These are phyloP conservation scores for Coreoperca whiteheadi DNA, from an alignment of 2,113 vertebrate species.

Conservation along the genomic window DNA sequence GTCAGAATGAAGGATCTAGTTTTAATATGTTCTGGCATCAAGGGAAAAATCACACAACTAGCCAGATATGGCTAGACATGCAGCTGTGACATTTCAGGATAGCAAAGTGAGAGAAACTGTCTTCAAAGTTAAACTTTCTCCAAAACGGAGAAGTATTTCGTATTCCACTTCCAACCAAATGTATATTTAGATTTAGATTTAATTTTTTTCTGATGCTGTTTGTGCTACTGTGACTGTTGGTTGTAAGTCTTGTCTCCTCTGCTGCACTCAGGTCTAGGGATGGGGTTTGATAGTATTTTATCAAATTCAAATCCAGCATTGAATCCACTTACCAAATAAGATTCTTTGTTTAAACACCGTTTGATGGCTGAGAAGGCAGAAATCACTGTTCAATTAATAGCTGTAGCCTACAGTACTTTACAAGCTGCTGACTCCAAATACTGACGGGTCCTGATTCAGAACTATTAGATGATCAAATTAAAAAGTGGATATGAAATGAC, in stretches of 20 bases:
- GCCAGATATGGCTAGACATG: not conserved
- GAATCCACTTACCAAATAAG: not conserved
- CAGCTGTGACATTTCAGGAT: slow-evolving; percentile 10
- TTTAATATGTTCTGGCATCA: slow-evolving; percentile 56
- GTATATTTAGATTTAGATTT: not conserved
- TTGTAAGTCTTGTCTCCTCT: not conserved
- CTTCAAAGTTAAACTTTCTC: not conserved
- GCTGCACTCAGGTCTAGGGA: not conserved
- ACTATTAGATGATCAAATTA: not conserved
- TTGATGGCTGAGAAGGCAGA: not conserved
- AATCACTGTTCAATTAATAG: not conserved
- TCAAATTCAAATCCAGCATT: not conserved
- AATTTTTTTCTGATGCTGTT: not conserved
- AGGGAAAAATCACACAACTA: slow-evolving; percentile 50
- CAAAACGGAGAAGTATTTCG: not conserved
- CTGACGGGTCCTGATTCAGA: not conserved
- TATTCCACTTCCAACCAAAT: not conserved
- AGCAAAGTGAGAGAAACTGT: slow-evolving; percentile 2
- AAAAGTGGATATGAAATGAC: not conserved
- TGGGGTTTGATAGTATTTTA: not conserved
- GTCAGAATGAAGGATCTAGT: slow-evolving; percentile 34
- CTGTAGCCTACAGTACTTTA: not conserved
- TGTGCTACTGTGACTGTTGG: not conserved
- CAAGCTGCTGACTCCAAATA: not conserved
- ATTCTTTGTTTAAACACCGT: not conserved